Base-by-base conservation (phyloP, 92 coral and sea anemone species). In the Zoanthus sansibaricus region DNA sequence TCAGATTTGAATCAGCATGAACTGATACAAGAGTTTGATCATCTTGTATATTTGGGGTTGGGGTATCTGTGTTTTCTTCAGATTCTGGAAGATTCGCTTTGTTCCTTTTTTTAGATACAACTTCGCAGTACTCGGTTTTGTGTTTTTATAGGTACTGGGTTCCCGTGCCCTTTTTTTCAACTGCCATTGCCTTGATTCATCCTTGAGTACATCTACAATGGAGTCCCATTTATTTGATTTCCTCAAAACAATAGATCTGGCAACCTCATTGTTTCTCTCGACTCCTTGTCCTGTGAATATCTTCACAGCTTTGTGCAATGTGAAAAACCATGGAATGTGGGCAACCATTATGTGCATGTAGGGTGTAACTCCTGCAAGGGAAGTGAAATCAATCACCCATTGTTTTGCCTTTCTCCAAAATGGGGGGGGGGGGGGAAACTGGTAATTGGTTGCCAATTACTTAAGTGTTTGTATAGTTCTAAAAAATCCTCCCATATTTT, bases 221-320 rank as follows among this genome's bases (percentile, higher is more conserved):
- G 84, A 61, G 20, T 90, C 93, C 90, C 93, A 90, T 86, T 86
- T 86, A 72, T 90, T 90, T 11, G 93, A 89, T 52, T 89, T 90
- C 55, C 93, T 87, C 11, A 83, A 82, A 14, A 91, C 86, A 13
- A 91, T 77, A 42, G 47, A 13, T 64, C 84, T 66, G 7, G 93
- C 93, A 14, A 52, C 21, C 14, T 87, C 85, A 87, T 87, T 88
- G 59, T 86, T 86, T 78, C 80, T 87, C 79, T 87, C 90, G 1
- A 78, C 90, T 17, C 85, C 90, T 45, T 87, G 90, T 4, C 85
- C 90, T 69, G 90, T 87, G 37, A 87, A 87, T 20, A 13, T 83
- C 72, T 87, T 84, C 33, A 85, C 42, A 7, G 82, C 47, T 33
- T 74, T 58, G 61, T 85, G 77, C 17, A 54, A 30, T 52, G 73